Conservation (phyloP, 2,888 invertebrate species). For the Calameuta filiformis region DNA sequence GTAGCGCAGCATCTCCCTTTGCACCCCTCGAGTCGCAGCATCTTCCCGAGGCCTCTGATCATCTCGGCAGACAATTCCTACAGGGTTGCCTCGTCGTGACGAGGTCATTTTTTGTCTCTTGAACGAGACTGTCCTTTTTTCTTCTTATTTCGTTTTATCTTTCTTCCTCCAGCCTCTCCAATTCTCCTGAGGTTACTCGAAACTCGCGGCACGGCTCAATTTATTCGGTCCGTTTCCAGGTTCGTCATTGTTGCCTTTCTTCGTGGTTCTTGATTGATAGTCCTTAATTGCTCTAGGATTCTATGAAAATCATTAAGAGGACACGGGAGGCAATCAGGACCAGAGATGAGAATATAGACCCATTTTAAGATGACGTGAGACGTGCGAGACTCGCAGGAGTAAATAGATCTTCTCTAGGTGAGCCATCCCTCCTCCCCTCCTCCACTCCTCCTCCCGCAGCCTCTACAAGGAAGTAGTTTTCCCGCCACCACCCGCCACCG, state of each 20-base stretch:
- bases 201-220: not conserved
- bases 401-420: not conserved
- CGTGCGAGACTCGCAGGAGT: too few relatives aligned
- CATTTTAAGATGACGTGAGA: not conserved
- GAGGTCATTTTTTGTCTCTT: slow-evolving; percentile 31
- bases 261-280: slow-evolving; percentile 52
- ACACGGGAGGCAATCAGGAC: not conserved
- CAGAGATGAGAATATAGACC: not conserved
- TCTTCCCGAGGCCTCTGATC: slow-evolving; percentile 26
- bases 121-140: slow-evolving; percentile 9
- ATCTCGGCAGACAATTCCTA: slow-evolving; percentile 37
- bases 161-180: slow-evolving; percentile 24
- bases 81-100: slow-evolving; percentile 37
- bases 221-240: not conserved
- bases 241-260: not conserved
- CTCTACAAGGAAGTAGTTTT: not conserved
- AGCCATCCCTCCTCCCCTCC: not conserved
- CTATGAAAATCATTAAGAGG: slow-evolving; percentile 40
- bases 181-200: slow-evolving; percentile 29
- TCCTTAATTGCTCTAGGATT: slow-evolving; percentile 54
- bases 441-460: not conserved
- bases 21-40: not conserved
- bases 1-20: not conserved
- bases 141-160: slow-evolving; percentile 12
- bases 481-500: too few relatives aligned